These are phyloP conservation scores for Dasypolia templi DNA, from an alignment of 2,888 invertebrate genomes.

Conservation along the genomic window DNA sequence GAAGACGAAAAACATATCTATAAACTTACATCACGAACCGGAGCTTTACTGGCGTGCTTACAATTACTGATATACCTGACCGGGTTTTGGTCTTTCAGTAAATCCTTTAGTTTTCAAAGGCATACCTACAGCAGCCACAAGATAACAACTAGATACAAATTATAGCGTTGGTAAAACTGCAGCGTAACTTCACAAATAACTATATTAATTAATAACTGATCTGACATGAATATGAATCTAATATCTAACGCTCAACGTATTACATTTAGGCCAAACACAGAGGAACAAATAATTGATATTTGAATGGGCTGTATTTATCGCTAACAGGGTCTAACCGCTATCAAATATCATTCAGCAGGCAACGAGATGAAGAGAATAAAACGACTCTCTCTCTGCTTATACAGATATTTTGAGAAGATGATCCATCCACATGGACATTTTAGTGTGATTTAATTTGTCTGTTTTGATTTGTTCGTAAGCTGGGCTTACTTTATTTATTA, in stretches of 20 bases:
- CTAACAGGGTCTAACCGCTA: conserved; percentile 77
- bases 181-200: no score
- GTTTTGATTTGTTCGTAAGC: conserved; percentile 29
- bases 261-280: conserved; percentile 42
- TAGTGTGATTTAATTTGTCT: conserved; percentile 46
- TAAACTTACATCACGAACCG: no score
- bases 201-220: no score
- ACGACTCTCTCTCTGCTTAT: conserved; percentile 37
- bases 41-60: no score
- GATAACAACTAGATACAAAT: no score
- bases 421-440: conserved; percentile 25
- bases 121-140: no score
- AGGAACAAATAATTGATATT: conserved; percentile 75
- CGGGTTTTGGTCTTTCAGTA: no score
- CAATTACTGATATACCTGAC: no score
- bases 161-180: no score
- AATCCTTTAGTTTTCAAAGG: no score
- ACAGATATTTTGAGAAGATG: conserved; percentile 49
- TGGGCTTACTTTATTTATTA: conserved; percentile 24
- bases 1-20: no score
- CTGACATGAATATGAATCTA: not conserved
- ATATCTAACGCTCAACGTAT: not conserved
- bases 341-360: conserved; percentile 81
- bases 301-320: conserved; percentile 75
- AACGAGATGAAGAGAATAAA: conserved; percentile 51